These are phyloP conservation scores for Margarornis squamiger DNA, from an alignment of 2,797 vertebrate species.

Conservation along the genomic window DNA sequence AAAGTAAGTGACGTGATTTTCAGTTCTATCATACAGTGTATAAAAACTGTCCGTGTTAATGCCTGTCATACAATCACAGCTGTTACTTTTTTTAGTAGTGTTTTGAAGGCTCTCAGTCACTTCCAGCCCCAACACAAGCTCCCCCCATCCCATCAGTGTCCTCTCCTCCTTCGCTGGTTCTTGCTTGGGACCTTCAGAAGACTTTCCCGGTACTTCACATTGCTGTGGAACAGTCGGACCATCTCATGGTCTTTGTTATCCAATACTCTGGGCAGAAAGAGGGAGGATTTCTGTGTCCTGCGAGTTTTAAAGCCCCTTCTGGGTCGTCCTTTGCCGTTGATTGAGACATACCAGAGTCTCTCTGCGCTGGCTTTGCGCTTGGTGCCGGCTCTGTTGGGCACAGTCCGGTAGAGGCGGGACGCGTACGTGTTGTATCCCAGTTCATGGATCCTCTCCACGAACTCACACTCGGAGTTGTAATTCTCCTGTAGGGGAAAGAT, in stretches of 20 bases:
- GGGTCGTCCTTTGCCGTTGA: conserved; percentile 96
- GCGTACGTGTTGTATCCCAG: conserved; percentile 96
- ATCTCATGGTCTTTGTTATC: conserved; percentile 93
- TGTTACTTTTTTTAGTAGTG: neutral
- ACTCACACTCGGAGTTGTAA: conserved; percentile 94
- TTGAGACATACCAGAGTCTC: conserved; percentile 94
- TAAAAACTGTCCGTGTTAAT: neutral
- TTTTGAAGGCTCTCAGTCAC: neutral
- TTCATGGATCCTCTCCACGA: conserved; percentile 95
- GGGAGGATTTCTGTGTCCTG: conserved; percentile 94
- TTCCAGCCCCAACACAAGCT: neutral
- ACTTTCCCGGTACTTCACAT: conserved; percentile 55
- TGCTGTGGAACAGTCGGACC: conserved; percentile 83
- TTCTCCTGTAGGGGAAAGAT: conserved; percentile 78
- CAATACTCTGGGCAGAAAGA: conserved; percentile 93
- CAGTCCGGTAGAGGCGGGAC: conserved; percentile 86
- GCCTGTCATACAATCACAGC: neutral
- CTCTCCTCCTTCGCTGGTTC: conserved; percentile 72
- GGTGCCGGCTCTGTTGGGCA: conserved; percentile 72
- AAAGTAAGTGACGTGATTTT: neutral
- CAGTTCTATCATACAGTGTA: neutral
- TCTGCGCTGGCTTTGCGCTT: conserved; percentile 81
- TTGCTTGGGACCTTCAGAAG: conserved; percentile 24
- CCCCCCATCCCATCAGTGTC: conserved; percentile 17
- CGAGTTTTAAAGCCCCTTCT: conserved; percentile 92